These are phyloP conservation scores for Chymomyza caudatula DNA, from an alignment of 2,888 invertebrate genomes.

Conservation along the genomic window DNA sequence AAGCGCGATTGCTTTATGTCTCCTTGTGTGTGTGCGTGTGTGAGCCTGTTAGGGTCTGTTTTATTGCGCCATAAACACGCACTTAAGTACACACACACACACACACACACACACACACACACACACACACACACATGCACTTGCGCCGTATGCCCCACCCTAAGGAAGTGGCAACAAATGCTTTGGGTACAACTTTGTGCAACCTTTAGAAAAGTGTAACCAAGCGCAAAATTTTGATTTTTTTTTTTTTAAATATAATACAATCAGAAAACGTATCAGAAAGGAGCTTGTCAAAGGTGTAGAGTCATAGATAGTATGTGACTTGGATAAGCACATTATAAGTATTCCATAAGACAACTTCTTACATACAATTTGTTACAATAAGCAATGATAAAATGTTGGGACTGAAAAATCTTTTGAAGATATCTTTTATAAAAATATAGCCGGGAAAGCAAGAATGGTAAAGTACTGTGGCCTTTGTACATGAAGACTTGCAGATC, in stretches of 20 bases:
- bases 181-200: constrained; percentile 46
- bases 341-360: too few species aligned
- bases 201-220: constrained; percentile 63
- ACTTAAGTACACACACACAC: constrained; percentile 56
- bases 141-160: too few species aligned
- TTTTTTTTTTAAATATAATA: constrained; percentile 54
- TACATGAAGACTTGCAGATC: too few species aligned
- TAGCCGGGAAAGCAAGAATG: too few species aligned
- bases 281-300: neutral
- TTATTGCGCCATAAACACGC: constrained; percentile 72
- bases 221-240: constrained; percentile 66
- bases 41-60: constrained; percentile 63
- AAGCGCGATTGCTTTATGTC: constrained; percentile 40
- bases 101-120: constrained; percentile 25
- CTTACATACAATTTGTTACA: too few species aligned
- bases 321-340: too few species aligned
- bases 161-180: constrained; percentile 1
- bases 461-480: too few species aligned
- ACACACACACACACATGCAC: neutral
- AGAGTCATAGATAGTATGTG: too few species aligned
- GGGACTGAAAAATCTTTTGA: too few species aligned
- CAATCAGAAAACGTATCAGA: neutral
- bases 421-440: too few species aligned
- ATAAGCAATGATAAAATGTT: too few species aligned
- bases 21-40: constrained; percentile 22